These are phyloP conservation scores for Felis chaus DNA, from an alignment of 2,113 vertebrate genomes.

Conservation along the genomic window DNA sequence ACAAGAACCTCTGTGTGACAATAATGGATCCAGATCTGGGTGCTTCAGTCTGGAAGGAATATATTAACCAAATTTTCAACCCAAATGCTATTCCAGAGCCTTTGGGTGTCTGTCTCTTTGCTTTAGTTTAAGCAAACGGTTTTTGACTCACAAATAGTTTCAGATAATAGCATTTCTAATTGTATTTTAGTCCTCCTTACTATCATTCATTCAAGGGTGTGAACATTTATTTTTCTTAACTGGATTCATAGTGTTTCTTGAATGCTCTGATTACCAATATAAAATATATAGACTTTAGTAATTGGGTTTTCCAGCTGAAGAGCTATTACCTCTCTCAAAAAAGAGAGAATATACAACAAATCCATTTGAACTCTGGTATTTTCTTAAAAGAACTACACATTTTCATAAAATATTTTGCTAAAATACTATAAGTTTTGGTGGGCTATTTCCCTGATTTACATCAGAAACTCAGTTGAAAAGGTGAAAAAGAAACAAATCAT, in stretches of 20 bases:
- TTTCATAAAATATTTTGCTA: conserved; percentile 37
- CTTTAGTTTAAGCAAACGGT: conserved; percentile 49
- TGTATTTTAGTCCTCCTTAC: conserved; percentile 23
- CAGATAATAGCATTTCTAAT: conserved; percentile 47
- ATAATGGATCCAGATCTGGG: not conserved
- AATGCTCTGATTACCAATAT: conserved; percentile 57
- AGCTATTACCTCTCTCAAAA: conserved; percentile 11
- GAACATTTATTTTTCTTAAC: conserved; percentile 39
- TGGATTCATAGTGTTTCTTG: conserved; percentile 55
- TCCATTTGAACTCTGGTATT: not conserved
- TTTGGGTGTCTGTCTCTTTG: conserved; percentile 30
- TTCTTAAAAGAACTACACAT: not conserved
- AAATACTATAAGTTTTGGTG: not conserved
- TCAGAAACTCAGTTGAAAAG: not conserved
- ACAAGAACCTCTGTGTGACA: not conserved
- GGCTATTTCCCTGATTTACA: not conserved
- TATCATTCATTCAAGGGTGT: conserved; percentile 63
- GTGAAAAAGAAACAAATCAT: not conserved
- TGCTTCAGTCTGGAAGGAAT: conserved; percentile 21
- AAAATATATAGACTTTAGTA: conserved; percentile 36
- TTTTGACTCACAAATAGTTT: conserved; percentile 53
- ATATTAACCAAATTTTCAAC: not conserved
- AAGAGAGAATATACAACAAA: not conserved
- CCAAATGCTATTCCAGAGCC: not conserved
- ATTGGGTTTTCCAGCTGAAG: conserved; percentile 49